Evolutionary conservation across 2,113 vertebrate genomes (phyloP), one percentile per base, ranked within the genome.

Genomic region (Crotalus viridis): DNA sequence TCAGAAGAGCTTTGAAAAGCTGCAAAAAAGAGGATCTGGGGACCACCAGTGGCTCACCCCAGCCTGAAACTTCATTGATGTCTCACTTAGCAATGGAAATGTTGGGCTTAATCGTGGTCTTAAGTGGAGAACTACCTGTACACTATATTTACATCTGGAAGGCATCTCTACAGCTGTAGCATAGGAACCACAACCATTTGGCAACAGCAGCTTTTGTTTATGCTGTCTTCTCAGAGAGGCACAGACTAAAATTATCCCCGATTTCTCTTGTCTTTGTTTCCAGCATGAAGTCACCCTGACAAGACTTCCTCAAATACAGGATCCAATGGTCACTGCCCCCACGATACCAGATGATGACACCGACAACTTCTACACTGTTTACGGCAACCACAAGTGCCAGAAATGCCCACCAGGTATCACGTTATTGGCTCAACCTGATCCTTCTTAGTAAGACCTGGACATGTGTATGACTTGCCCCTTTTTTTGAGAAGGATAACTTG

Each of bases 321-420:
- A 8, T 26, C 64, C 9, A 26, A 6, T 33, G 21, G 28, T 10
- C 6, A 5, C 12, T 3, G 1, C 13, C 7, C 51, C 26, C 28
- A 2, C 28, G 52, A 15, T 4, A 1, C 24, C 7, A 21, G 21
- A 21, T 10, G 4, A 9, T 1, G 88, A 81, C 3, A 3, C 2
- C 5, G 0, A 1, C 0, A 7, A 89, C 0, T 87, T 81, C 91
- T 90, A 94, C 1, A 0, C 4, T 19, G 5, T 0, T 0, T 2
- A 92, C 2, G 4, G 4, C 1, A 61, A 39, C 2, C 91, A 0
- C 0, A 3, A 0, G 2, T 92, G 93, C 52, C 56, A 12, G 22
- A 87, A 87, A 10, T 94, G 93, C 10, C 81, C 88, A 21, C 19
- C 93, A 94, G 93, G 93, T 94, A 94, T 15, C 0, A 2, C 17